phyloP scores from a whole-genome alignment of 37 sponge, comb jelly and placozoan genomes.

The Theonella swinhoei region DNA sequence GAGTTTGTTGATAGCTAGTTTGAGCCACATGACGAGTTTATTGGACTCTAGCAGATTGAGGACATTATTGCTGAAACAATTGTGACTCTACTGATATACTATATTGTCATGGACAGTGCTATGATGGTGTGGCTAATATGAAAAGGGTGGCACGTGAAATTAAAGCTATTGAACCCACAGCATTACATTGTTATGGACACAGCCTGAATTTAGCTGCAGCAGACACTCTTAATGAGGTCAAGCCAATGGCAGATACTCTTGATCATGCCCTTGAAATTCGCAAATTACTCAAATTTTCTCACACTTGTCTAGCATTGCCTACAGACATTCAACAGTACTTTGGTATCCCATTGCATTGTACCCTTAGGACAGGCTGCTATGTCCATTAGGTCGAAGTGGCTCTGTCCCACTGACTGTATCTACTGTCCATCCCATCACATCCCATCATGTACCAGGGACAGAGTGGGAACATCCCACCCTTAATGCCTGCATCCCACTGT shows the following conservation, averaged over 20 bases:
- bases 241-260: conserved; percentile 30
- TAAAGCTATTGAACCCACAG: conserved; percentile 16
- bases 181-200: conserved; percentile 57
- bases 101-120: conserved; percentile 46
- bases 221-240: conserved; percentile 29
- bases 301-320: too few species aligned
- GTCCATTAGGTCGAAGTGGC: too few species aligned
- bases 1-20: conserved; percentile 11
- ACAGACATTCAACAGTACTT: too few species aligned
- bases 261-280: conserved; percentile 31
- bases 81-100: conserved; percentile 18
- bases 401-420: too few species aligned
- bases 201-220: conserved; percentile 42
- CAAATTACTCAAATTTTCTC: conserved; percentile 41
- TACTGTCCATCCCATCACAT: too few species aligned
- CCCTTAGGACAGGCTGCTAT: too few species aligned
- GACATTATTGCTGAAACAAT: conserved; percentile 3
- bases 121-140: conserved; percentile 56
- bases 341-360: too few species aligned
- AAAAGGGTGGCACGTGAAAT: conserved; percentile 35
- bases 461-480: neutral
- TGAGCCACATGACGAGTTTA: conserved; percentile 54
- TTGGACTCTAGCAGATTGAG: conserved; percentile 14
- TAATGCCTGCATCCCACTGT: neutral
- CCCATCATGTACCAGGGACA: too few species aligned